phyloP scores from a whole-genome alignment of 2,113 vertebrate species.

The Paracanthobrama guichenoti region DNA sequence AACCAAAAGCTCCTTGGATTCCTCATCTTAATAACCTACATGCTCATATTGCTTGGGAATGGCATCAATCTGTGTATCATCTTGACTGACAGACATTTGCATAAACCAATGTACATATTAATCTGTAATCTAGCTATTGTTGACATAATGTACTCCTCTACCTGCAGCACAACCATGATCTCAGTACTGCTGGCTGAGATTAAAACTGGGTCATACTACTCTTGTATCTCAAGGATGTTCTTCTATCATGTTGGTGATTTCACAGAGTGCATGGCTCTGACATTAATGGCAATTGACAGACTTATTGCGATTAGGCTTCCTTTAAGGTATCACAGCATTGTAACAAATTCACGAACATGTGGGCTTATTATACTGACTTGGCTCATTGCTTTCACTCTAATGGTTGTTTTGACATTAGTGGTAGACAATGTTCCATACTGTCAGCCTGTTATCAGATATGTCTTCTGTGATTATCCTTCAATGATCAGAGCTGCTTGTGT shows the following conservation, averaged over 20 bases:
- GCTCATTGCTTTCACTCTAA: neutral
- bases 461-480: slow-evolving; percentile 49
- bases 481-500: slow-evolving; percentile 53
- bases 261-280: no score
- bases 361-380: slow-evolving; percentile 31
- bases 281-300: no score
- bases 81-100: slow-evolving; percentile 46
- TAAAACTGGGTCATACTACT: no score
- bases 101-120: slow-evolving; percentile 60
- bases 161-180: slow-evolving; percentile 33
- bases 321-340: no score
- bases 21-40: slow-evolving; percentile 48
- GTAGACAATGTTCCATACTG: slow-evolving; percentile 50
- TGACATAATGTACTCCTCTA: slow-evolving; percentile 53
- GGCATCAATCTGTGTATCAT: slow-evolving; percentile 53
- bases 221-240: no score
- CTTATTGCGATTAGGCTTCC: no score
- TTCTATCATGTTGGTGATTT: no score
- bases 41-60: slow-evolving; percentile 46
- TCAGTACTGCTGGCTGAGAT: no score
- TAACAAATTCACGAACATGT: slow-evolving; percentile 42
- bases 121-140: slow-evolving; percentile 57
- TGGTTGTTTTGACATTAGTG: neutral
- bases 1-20: slow-evolving; percentile 51
- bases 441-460: slow-evolving; percentile 43